Conservation (phyloP, 2,888 invertebrate genomes). For the Tinea pellionella region DNA sequence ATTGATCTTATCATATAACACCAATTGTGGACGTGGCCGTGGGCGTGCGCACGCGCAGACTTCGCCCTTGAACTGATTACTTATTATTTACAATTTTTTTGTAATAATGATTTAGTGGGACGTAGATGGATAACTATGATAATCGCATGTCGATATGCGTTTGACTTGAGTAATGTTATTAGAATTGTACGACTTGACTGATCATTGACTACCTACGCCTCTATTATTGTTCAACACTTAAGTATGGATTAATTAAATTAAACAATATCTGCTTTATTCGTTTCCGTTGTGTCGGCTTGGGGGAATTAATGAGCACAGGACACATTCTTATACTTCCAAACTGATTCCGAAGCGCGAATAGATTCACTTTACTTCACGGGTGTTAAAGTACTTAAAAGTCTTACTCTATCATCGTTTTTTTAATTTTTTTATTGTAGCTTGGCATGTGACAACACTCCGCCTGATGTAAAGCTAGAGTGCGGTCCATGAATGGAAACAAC, state of each 20-base stretch:
- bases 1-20: slow-evolving; percentile 14
- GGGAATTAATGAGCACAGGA: too few species aligned
- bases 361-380: too few species aligned
- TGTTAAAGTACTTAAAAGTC: too few species aligned
- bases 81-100: slow-evolving; percentile 37
- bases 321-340: too few species aligned
- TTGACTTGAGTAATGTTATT: not conserved
- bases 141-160: slow-evolving; percentile 4
- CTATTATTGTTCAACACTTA: not conserved
- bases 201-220: not conserved
- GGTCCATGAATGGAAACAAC: too few species aligned
- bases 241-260: not conserved
- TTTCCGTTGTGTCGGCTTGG: too few species aligned
- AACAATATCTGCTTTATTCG: too few species aligned
- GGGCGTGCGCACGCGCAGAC: slow-evolving; percentile 31
- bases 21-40: slow-evolving; percentile 20
- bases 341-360: too few species aligned
- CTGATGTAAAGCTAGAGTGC: too few species aligned
- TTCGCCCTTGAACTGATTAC: slow-evolving; percentile 37
- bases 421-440: too few species aligned
- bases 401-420: too few species aligned
- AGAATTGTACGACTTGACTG: not conserved
- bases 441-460: too few species aligned
- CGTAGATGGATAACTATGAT: slow-evolving; percentile 29
- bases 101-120: slow-evolving; percentile 30